A percentile compares a stretch with the other conserved stretches of the same genome.
phyloP scores from a whole-genome alignment of 2,113 vertebrate species.

The Prietella phreatophila region DNA sequence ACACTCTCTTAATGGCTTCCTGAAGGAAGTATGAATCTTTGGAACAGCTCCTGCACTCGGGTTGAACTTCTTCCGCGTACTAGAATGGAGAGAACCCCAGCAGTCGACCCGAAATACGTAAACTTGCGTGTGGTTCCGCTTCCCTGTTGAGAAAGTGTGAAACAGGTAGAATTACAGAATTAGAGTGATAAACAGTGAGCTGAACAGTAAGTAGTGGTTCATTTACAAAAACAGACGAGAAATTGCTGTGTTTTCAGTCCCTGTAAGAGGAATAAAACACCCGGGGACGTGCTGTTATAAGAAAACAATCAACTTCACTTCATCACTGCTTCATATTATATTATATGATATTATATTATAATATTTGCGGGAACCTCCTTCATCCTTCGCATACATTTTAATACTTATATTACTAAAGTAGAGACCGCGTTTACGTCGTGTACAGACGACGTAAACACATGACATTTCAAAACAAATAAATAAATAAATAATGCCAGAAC shows the following conservation, averaged over 20 bases:
- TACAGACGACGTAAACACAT: not conserved
- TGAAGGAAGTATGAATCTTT: not conserved
- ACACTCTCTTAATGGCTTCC: slow-evolving; percentile 37
- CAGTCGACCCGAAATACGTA: not conserved
- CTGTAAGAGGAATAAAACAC: not conserved
- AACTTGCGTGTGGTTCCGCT: not conserved
- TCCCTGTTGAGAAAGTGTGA: not conserved
- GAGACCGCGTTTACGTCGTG: not conserved
- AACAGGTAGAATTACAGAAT: not conserved
- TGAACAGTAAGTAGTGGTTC: no score
- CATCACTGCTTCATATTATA: not conserved
- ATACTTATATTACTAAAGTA: not conserved
- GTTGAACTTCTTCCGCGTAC: not conserved
- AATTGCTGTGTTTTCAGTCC: not conserved
- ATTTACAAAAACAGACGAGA: not conserved
- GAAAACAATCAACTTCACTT: not conserved
- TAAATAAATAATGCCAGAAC: not conserved
- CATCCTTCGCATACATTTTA: not conserved
- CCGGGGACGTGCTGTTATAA: not conserved
- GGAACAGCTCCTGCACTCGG: not conserved
- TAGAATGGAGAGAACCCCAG: not conserved
- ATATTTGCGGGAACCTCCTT: not conserved
- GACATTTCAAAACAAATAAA: not conserved
- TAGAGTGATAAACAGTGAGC: no score
- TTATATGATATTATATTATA: not conserved